Evolutionary conservation across 2,113 vertebrate species (phyloP).

Genomic region (Tylochromis polylepis): DNA sequence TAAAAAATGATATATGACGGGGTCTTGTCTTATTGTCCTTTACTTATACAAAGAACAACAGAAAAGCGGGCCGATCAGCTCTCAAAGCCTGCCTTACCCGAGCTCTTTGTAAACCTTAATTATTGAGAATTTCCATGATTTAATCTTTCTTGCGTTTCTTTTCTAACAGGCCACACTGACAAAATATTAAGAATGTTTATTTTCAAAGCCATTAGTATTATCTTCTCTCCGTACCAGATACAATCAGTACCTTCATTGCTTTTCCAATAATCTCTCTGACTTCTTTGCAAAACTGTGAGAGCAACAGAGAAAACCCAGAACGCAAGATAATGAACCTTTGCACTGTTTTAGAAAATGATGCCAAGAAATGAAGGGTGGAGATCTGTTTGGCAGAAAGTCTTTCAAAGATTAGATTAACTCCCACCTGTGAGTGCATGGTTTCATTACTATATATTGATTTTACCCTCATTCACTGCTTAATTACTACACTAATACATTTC

Average conservation of each 20-base stretch:
- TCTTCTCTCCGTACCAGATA: neutral
- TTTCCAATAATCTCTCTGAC: neutral
- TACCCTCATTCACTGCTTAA: neutral
- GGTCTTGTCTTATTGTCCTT: neutral
- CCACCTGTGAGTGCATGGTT: neutral
- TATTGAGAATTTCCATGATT: neutral
- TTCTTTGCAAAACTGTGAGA: neutral
- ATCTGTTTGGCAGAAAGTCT: neutral
- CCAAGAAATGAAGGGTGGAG: neutral
- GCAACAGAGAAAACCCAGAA: neutral
- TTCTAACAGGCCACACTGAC: neutral
- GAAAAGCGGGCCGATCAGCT: neutral
- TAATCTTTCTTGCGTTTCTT: neutral
- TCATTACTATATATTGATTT: conserved; percentile 9
- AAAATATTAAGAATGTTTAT: neutral
- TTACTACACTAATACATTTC: neutral
- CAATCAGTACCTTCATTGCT: neutral
- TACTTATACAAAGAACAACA: neutral
- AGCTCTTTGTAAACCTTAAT: neutral
- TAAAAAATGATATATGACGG: neutral
- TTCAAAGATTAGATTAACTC: neutral
- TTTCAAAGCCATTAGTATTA: neutral
- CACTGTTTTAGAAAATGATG: neutral
- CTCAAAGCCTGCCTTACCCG: neutral
- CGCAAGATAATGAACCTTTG: neutral